A percentile compares a stretch with the other conserved stretches of the same genome.
These are phyloP conservation scores for Sturnus vulgaris DNA, from an alignment of 2,113 vertebrate genomes.

Conservation along the genomic window DNA sequence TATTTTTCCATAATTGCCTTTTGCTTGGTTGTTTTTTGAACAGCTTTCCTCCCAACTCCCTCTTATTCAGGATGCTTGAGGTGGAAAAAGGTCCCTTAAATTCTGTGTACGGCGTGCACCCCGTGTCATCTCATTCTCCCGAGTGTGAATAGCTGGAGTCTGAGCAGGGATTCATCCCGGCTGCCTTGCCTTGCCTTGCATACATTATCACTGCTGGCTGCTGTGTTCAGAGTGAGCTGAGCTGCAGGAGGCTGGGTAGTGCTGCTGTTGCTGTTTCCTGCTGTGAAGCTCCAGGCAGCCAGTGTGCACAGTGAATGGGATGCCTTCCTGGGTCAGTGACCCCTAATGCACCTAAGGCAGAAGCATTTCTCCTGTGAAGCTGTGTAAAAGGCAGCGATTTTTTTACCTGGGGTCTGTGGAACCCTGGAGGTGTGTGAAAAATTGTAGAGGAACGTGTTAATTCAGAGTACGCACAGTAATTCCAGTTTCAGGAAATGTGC, in stretches of 20 bases:
- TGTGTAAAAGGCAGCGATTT: background rate
- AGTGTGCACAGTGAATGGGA: background rate
- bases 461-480: background rate
- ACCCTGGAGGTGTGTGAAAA: background rate
- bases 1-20: background rate
- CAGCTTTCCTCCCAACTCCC: background rate
- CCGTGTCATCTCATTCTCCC: background rate
- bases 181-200: background rate
- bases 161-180: background rate
- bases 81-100: background rate
- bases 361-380: background rate
- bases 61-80: background rate
- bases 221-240: background rate
- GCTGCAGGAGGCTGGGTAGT: background rate
- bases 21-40: background rate
- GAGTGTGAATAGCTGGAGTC: background rate
- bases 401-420: background rate
- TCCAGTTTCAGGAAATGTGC: background rate
- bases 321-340: background rate
- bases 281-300: background rate
- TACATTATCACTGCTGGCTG: no score
- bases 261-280: background rate
- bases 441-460: background rate
- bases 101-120: rapidly evolving
- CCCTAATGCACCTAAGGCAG: background rate